Conservation (phyloP, 1,140 invertebrate genomes). For the Bombus pyrosoma region DNA sequence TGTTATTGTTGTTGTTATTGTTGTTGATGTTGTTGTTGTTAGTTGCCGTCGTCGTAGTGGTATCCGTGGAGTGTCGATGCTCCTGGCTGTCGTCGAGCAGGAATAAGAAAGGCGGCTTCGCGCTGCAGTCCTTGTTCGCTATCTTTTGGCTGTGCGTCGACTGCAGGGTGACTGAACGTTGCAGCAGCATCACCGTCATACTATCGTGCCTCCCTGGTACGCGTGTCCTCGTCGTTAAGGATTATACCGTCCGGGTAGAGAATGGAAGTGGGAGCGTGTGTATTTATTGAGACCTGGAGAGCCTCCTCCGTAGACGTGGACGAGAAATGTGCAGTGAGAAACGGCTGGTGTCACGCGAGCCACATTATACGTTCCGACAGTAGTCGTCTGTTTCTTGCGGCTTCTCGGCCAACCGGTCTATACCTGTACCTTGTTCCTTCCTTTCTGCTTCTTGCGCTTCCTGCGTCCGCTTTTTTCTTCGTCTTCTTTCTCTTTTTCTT, state of each 20-base stretch:
- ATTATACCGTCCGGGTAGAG: slow-evolving; percentile 39
- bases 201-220: slow-evolving; percentile 77
- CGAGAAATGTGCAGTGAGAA: slow-evolving; percentile 11
- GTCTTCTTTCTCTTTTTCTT: too few relatives aligned
- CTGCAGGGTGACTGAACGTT: slow-evolving; percentile 81
- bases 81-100: slow-evolving; percentile 75
- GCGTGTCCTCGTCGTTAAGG: slow-evolving; percentile 67
- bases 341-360: slow-evolving; percentile 57
- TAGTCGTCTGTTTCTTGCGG: slow-evolving; percentile 30
- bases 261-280: slow-evolving; percentile 24
- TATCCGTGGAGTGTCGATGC: slow-evolving; percentile 66
- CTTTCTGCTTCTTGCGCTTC: not conserved
- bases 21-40: slow-evolving; percentile 7
- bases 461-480: too few relatives aligned
- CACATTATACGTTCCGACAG: slow-evolving; percentile 32
- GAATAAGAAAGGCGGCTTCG: slow-evolving; percentile 76
- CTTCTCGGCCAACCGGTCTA: not conserved
- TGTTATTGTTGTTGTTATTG: slow-evolving; percentile 59
- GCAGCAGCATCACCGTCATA: slow-evolving; percentile 84
- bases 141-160: slow-evolving; percentile 80
- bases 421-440: not conserved
- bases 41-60: slow-evolving; percentile 43
- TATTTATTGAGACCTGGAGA: slow-evolving; percentile 13
- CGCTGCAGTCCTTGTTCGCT: slow-evolving; percentile 76
- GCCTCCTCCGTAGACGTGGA: not conserved